phyloP scores from a whole-genome alignment of 2,797 vertebrate genomes.

The Labroides dimidiatus region DNA sequence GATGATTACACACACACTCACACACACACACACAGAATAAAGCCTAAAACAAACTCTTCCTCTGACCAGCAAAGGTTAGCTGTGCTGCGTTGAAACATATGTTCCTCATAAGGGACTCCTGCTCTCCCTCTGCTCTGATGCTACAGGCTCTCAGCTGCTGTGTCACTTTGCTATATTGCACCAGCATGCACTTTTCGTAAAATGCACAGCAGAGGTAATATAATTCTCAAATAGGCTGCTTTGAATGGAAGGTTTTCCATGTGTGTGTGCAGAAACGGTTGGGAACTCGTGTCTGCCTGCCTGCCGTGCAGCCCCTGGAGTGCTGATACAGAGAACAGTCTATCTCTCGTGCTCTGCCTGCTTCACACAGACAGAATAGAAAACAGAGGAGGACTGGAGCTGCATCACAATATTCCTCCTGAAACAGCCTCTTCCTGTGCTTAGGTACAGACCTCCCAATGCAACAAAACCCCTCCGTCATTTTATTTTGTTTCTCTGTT shows the following conservation, averaged over 20 bases:
- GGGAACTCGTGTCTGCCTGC: slow-evolving; percentile 49
- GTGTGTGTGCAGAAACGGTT: slow-evolving; percentile 21
- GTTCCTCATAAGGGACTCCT: slow-evolving; percentile 38
- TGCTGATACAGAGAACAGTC: slow-evolving; percentile 63
- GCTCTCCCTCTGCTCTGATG: slow-evolving; percentile 11
- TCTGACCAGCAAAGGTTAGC: slow-evolving; percentile 46
- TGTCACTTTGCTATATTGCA: slow-evolving; percentile 34
- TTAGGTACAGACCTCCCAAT: slow-evolving; percentile 24
- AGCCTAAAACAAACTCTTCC: slow-evolving; percentile 40
- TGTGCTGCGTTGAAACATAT: slow-evolving; percentile 41
- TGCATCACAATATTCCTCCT: slow-evolving; percentile 61
- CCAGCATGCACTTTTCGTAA: slow-evolving; percentile 18
- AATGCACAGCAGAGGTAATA: slow-evolving; percentile 30
- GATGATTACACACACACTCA: slow-evolving; percentile 33
- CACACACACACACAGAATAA: slow-evolving; percentile 18
- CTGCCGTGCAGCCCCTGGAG: slow-evolving; percentile 51
- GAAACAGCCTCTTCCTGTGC: slow-evolving; percentile 32
- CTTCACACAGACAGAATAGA: slow-evolving; percentile 62
- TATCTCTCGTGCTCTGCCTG: slow-evolving; percentile 46
- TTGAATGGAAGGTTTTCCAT: slow-evolving; percentile 9
- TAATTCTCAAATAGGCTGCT: slow-evolving; percentile 21
- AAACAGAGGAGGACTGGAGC: slow-evolving; percentile 60
- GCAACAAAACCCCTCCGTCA: background rate
- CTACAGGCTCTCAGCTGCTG: slow-evolving; percentile 19
- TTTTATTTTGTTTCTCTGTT: background rate